Evolutionary conservation across 2,797 vertebrate species (phyloP).

Genomic region (Scolopax rusticola): DNA sequence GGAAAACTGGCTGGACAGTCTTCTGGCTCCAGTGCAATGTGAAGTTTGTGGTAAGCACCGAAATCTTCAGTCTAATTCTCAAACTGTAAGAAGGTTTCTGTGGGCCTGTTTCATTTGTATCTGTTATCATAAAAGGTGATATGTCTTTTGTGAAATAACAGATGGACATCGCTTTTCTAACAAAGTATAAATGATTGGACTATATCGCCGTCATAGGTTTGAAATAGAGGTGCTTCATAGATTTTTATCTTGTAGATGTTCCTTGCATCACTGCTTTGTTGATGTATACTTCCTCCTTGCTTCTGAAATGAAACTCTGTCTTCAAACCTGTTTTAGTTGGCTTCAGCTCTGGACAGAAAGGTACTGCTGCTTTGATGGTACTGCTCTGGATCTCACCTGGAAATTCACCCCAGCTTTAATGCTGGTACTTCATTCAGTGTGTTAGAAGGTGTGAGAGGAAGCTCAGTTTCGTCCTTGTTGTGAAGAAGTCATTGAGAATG

Average conservation of each 20-base stretch:
- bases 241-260: conserved; percentile 54
- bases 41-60: background rate
- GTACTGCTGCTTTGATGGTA: background rate
- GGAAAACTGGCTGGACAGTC: background rate
- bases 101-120: background rate
- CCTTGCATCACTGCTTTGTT: conserved; percentile 45
- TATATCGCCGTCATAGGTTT: background rate
- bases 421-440: background rate
- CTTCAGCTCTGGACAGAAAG: background rate
- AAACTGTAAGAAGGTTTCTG: background rate
- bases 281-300: conserved; percentile 38
- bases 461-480: background rate
- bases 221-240: background rate
- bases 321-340: conserved; percentile 12
- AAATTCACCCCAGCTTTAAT: background rate
- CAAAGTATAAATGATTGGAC: background rate
- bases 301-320: background rate
- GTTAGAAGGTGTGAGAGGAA: background rate
- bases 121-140: background rate
- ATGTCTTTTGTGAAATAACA: conserved; percentile 4
- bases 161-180: background rate
- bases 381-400: background rate
- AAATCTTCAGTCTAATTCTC: background rate
- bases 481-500: background rate
- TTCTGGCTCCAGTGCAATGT: background rate